Evolutionary conservation across 2,797 vertebrate genomes (phyloP).

Genomic region (Trematomus bernacchii): DNA sequence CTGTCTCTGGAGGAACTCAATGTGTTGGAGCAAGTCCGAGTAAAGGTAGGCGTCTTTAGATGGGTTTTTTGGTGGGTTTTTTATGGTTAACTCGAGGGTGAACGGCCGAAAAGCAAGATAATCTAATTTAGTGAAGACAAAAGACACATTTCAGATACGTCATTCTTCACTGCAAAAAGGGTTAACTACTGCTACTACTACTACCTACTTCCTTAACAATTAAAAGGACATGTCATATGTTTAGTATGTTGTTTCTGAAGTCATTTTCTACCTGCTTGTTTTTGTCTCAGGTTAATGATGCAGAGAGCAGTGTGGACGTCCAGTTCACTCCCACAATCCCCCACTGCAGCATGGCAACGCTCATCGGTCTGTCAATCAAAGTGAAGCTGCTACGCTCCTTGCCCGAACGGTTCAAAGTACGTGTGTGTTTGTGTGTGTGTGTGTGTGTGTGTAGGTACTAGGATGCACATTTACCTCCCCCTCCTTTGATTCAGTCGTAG

Average conservation of each 20-base stretch:
- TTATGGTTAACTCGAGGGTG: not conserved
- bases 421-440: conserved; percentile 22
- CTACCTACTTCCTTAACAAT: not conserved
- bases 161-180: not conserved
- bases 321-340: conserved; percentile 95
- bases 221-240: not conserved
- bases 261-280: not conserved
- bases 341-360: conserved; percentile 96
- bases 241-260: not conserved
- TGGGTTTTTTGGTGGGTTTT: not conserved
- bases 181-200: too few species aligned
- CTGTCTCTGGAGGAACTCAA: conserved; percentile 96
- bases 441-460: not conserved
- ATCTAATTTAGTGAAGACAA: not conserved
- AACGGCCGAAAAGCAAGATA: not conserved
- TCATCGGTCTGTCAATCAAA: conserved; percentile 95
- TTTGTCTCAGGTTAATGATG: conserved; percentile 87
- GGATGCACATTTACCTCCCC: not conserved
- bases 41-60: conserved; percentile 82
- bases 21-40: conserved; percentile 92
- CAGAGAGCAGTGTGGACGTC: conserved; percentile 84
- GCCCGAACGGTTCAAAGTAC: conserved; percentile 90
- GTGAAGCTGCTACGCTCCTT: conserved; percentile 93
- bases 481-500: not conserved
- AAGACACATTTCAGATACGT: not conserved